Evolutionary conservation across 2,113 vertebrate species (phyloP).

Genomic region (Pseudonaja textilis): DNA sequence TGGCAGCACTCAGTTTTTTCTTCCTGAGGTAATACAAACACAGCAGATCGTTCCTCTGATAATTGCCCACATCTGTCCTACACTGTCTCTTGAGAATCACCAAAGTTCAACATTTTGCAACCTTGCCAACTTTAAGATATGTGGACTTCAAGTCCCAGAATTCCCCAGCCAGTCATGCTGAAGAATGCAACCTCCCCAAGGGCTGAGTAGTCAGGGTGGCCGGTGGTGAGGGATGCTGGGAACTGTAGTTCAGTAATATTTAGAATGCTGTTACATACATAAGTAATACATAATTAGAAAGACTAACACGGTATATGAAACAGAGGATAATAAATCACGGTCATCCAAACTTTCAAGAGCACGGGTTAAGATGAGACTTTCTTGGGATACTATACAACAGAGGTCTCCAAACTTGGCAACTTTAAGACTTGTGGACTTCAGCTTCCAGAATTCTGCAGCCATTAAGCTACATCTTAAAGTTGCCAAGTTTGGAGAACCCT

Average conservation of each 20-base stretch:
- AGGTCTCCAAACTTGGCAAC: no score
- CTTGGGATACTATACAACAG: not conserved
- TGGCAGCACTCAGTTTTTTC: not conserved
- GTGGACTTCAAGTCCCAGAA: not conserved
- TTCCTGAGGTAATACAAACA: not conserved
- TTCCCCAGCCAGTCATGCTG: not conserved
- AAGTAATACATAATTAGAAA: not conserved
- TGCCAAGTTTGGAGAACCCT: no score
- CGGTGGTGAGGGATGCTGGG: not conserved
- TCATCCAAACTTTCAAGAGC: no score
- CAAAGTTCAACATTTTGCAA: not conserved
- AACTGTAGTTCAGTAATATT: not conserved
- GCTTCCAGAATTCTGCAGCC: no score
- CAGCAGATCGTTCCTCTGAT: not conserved
- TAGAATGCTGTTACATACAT: not conserved
- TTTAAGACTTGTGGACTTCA: no score
- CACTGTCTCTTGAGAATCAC: not conserved
- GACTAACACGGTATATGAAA: not conserved
- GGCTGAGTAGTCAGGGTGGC: not conserved
- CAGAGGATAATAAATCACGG: not conserved
- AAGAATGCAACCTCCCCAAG: not conserved
- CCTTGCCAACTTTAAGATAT: not conserved
- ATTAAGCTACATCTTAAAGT: no score
- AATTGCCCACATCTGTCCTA: not conserved
- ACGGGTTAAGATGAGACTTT: not conserved